Evolutionary conservation across 2,113 vertebrate genomes (phyloP), one percentile per base, ranked within the genome.

Genomic region (Actenoides lindsayi): DNA sequence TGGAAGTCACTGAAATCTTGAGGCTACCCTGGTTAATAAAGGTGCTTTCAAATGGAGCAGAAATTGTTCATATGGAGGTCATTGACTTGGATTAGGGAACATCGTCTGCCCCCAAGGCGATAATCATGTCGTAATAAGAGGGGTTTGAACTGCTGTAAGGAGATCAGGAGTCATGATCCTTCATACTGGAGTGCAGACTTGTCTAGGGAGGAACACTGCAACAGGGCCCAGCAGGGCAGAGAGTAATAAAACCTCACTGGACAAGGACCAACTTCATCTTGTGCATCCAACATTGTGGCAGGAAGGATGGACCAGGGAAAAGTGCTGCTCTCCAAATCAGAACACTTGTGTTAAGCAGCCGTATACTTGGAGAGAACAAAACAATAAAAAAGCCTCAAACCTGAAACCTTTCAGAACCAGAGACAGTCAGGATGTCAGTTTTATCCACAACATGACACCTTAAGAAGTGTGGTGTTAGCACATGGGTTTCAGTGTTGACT

Each of bases 401-500:
- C 10, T 9, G 3, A 87, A 81, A 37, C 48, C 62, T 76, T 56
- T 91, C 41, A 69, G 65, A 76, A 73, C 25, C 27, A 2, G 53
- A 90, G n/a, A 25, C 74, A 30, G 87, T 83, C 83, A 85, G 81
- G 67, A 89, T 74, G 81, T 91, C 87, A 65, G 77, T 9, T 91
- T 57, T 85, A 82, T 89, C 83, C 74, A 51, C 74, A 11, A 25
- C 87, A 62, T 54, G 77, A 84, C 44, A 89, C 12, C 31, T 54
- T 21, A 60, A 31, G 69, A 35, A 41, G 50, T 7, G 20, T 25
- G 80, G 28, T 50, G 70, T 84, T 87, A 71, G 87, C 28, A n/a
- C 37, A 1, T 0, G 1, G 17, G 81, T 96, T 92, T 95, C 74
- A 13, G 87, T 57, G 63, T 69, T 97, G 96, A 97, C 94, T 97